phyloP scores from a whole-genome alignment of 2,113 vertebrate species.

The Corythaixoides concolor region DNA sequence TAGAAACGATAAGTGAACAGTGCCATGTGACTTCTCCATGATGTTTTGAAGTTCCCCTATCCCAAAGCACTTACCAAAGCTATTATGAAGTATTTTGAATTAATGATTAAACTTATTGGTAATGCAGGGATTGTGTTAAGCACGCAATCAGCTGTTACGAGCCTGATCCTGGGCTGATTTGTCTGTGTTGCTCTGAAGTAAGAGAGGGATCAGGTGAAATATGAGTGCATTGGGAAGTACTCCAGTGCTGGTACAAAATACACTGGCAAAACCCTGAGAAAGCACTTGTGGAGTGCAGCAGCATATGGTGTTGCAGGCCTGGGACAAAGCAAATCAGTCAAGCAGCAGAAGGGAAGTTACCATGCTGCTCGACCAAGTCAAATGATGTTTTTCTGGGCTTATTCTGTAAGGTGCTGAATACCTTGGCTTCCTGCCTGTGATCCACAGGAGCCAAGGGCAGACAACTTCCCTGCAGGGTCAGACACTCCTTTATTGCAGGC shows the following conservation, averaged over 20 bases:
- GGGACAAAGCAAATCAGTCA: background rate
- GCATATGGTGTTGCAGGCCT: no score
- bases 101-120: background rate
- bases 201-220: background rate
- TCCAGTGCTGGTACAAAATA: background rate
- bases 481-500: rapidly evolving
- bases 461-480: background rate
- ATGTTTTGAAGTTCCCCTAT: background rate
- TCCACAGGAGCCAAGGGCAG: background rate
- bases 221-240: background rate
- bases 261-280: background rate
- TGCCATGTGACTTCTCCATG: rapidly evolving
- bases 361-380: background rate
- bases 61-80: background rate
- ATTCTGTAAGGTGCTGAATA: background rate
- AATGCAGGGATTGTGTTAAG: background rate
- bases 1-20: background rate
- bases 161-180: background rate
- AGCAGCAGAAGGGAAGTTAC: background rate
- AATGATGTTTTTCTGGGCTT: background rate
- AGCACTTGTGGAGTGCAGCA: background rate
- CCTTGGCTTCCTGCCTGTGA: background rate
- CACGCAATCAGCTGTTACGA: rapidly evolving
- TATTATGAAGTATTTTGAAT: background rate
- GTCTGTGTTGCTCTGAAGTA: rapidly evolving